A percentile compares a stretch with the other conserved stretches of the same genome.
Evolutionary conservation across 2,888 invertebrate genomes (phyloP).

Genomic region (Hesperia comma): DNA sequence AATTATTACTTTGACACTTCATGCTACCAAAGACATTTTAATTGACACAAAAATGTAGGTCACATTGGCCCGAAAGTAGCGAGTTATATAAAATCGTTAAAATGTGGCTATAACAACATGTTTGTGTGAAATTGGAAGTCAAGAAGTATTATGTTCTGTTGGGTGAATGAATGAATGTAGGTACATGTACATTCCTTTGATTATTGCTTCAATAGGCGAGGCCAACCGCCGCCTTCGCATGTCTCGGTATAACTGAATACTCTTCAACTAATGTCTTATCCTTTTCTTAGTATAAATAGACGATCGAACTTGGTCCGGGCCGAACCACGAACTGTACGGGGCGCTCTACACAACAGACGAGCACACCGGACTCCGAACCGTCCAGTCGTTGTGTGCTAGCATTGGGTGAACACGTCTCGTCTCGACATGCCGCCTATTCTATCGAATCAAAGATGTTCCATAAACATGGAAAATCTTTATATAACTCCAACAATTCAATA

Average conservation of each 20-base stretch:
- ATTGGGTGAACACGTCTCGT: too few relatives aligned
- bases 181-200: not conserved
- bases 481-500: too few relatives aligned
- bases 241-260: not conserved
- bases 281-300: too few relatives aligned
- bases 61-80: not conserved
- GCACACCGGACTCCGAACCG: too few relatives aligned
- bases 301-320: too few relatives aligned
- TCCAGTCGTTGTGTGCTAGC: too few relatives aligned
- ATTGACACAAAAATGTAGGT: slow-evolving; percentile 1
- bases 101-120: not conserved
- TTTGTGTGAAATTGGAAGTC: not conserved
- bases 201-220: slow-evolving; percentile 1
- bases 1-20: slow-evolving; percentile 3
- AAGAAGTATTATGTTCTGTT: not conserved
- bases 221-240: not conserved
- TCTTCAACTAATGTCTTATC: not conserved
- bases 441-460: too few relatives aligned
- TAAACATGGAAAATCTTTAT: too few relatives aligned
- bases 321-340: too few relatives aligned
- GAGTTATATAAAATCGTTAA: not conserved
- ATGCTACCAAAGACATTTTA: slow-evolving; percentile 4
- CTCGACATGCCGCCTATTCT: too few relatives aligned
- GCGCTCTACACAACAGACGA: too few relatives aligned
- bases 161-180: not conserved